Base-by-base conservation (phyloP, 2,888 invertebrate species). In the Lithosia quadra region DNA sequence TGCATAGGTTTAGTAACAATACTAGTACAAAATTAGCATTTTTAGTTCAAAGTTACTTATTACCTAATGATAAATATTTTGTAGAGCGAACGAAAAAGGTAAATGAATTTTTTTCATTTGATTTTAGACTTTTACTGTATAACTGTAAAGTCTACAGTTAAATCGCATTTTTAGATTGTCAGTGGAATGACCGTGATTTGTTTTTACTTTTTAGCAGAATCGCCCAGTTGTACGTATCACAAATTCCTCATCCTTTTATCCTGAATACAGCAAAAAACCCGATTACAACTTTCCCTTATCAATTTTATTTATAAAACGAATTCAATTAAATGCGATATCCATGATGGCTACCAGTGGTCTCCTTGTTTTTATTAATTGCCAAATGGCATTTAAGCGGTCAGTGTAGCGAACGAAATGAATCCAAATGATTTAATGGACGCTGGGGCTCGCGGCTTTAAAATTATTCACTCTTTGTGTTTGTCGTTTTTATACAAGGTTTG, bases 371-470 rank as follows among this genome's bases (percentile, higher is more conserved):
- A 69, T 62, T 71, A 78, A 78, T 75, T 63, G 68, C 65, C 43
- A 57, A 73, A 71, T 71, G 59, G 68, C 68, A 76, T 78, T 80
- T 77, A 78, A 68, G 69, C 73, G 71, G 73, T 62, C 73, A 78
- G 53, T 73, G 78, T 80, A n/a, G 76, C 78, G 78, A 67, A 36
- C 39, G 59, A 68, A 78, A 78, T 80, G 24, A 75, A 78, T 78
- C 71, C 69, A 69, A 69, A 78, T 75, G 68, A 78, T 80, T 78
- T 70, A 80, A 80, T 80, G 65, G 64, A 34, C 36, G 69, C 67
- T 78, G 71, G 39, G 76, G 73, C 34, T 67, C 39, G 57, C 61
- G 24, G 59, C 43, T 58, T 75, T 75, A 65, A 73, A 73, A 59
- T 71, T 36, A 69, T 62, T 69, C 63, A 65, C 68, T 68, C 67